These are phyloP conservation scores for Latrodectus hesperus DNA, from an alignment of 2,888 invertebrate species.

Conservation along the genomic window DNA sequence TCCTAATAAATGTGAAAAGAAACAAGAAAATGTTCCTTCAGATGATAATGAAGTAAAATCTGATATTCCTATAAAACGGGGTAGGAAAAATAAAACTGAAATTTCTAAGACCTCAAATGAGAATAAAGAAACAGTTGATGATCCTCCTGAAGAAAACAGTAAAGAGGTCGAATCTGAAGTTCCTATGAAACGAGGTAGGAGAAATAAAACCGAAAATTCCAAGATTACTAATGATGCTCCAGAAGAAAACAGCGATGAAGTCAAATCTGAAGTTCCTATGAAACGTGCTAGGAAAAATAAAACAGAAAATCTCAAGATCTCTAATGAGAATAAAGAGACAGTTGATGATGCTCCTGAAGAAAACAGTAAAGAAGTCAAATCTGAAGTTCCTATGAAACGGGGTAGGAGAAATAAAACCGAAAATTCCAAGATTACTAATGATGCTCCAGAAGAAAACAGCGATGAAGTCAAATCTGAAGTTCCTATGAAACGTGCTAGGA, in stretches of 20 bases:
- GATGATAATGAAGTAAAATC: too few relatives aligned
- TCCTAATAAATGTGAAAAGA: neutral
- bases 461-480: neutral
- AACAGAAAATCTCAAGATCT: too few relatives aligned
- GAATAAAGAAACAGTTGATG: neutral
- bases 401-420: neutral
- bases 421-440: neutral
- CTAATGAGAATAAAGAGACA: neutral
- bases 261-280: too few relatives aligned
- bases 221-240: too few relatives aligned
- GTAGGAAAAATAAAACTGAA: too few relatives aligned
- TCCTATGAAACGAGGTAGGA: neutral
- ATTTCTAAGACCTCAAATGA: too few relatives aligned
- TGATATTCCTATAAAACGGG: too few relatives aligned
- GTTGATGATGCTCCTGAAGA: conserved; percentile 2
- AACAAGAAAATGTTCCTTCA: neutral
- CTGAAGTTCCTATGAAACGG: neutral
- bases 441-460: neutral
- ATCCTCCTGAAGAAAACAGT: neutral
- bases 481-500: neutral
- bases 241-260: neutral
- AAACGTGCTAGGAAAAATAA: too few relatives aligned
- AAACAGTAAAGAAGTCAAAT: neutral
- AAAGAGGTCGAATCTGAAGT: neutral
- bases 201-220: too few relatives aligned